Evolutionary conservation across 2,797 vertebrate species (phyloP).

Genomic region (Notamacropus eugenii): DNA sequence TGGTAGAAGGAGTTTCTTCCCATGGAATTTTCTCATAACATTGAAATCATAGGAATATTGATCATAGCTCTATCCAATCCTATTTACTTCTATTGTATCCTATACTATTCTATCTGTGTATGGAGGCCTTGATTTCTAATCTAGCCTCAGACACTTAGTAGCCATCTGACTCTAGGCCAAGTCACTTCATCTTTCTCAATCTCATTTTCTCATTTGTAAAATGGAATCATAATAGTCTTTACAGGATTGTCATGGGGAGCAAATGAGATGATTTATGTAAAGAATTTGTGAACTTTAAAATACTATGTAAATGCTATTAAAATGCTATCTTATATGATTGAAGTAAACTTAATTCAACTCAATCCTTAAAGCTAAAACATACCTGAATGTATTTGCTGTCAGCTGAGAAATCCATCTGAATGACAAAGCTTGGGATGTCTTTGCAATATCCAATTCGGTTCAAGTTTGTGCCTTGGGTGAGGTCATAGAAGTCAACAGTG

Average conservation of each 20-base stretch:
- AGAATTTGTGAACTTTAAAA: background rate
- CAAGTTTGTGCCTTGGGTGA: conserved; percentile 93
- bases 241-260: background rate
- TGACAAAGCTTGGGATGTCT: conserved; percentile 94
- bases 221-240: background rate
- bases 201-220: conserved; percentile 39
- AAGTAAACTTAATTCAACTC: background rate
- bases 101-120: background rate
- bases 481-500: conserved; percentile 96
- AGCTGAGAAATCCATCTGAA: conserved; percentile 97
- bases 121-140: background rate
- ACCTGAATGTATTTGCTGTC: conserved; percentile 96
- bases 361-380: conserved; percentile 29
- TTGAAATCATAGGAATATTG: background rate
- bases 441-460: conserved; percentile 97
- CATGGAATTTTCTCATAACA: background rate
- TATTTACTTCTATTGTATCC: too few relatives aligned
- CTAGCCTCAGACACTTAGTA: background rate
- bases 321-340: background rate
- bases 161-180: background rate
- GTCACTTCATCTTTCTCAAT: conserved; percentile 27
- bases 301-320: background rate
- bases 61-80: background rate
- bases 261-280: background rate
- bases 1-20: background rate